Percentiles rank a stretch among this genome's conserved stretches.
Conservation (phyloP, 2,888 invertebrate genomes). For the Zygothrica quintamaculata region DNA sequence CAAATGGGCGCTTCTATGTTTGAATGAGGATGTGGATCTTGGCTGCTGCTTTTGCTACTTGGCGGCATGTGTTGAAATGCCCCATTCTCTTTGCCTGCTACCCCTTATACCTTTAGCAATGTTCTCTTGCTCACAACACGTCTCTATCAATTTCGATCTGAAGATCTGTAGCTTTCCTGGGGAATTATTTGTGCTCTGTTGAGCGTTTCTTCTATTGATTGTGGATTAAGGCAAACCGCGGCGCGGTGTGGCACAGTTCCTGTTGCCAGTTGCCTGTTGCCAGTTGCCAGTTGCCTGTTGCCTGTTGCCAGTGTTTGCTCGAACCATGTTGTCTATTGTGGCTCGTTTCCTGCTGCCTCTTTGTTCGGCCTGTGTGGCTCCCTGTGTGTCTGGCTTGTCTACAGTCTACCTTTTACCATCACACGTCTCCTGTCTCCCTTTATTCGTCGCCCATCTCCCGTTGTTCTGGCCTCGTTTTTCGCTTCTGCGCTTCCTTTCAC, state of each 20-base stretch:
- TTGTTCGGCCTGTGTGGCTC: constrained; percentile 48
- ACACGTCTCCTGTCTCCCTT: neutral
- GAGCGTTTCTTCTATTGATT: constrained; percentile 64
- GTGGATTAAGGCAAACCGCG: constrained; percentile 59
- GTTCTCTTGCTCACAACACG: constrained; percentile 23
- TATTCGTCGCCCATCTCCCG: constrained; percentile 1
- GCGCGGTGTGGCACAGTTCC: constrained; percentile 47
- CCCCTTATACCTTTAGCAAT: neutral
- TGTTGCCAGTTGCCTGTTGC: constrained; percentile 34
- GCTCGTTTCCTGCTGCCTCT: constrained; percentile 71
- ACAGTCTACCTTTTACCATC: neutral
- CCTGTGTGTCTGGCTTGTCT: constrained; percentile 30
- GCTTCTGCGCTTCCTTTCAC: constrained; percentile 67
- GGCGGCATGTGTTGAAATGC: constrained; percentile 62
- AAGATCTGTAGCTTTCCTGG: constrained; percentile 53
- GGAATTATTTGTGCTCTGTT: constrained; percentile 58
- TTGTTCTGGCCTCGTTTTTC: constrained; percentile 56
- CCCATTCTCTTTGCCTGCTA: constrained; percentile 12
- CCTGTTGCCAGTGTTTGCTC: constrained; percentile 23
- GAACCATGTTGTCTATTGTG: constrained; percentile 71
- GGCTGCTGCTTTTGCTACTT: constrained; percentile 35
- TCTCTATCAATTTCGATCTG: constrained; percentile 63
- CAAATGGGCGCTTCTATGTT: constrained; percentile 57
- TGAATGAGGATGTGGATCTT: constrained; percentile 19
- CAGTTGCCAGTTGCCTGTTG: constrained; percentile 11